Evolutionary conservation across 2,797 vertebrate genomes (phyloP), one percentile per base, ranked within the genome.

Genomic region (Dromococcyx pavoninus): DNA sequence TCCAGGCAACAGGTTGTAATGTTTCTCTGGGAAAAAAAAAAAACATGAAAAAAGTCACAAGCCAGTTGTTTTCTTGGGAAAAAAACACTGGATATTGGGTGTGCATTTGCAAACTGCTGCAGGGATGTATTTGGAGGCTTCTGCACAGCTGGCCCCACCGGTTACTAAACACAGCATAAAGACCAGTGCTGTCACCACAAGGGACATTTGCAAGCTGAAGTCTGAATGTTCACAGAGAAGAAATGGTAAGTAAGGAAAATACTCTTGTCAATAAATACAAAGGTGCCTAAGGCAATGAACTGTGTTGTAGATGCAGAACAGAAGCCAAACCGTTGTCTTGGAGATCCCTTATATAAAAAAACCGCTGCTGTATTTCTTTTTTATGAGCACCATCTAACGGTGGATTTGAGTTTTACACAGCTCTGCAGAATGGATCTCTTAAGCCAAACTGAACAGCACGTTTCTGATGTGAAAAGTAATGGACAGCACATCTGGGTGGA

Each of bases 371-470:
- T 12, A 97, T 97, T 97, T 96, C 96, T 91, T 96, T 92, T 96
- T 96, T 60, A 78, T 95, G 97, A 96, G 97, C 98, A 97, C 98
- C 98, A 98, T 81, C 98, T 98, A 96, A 97, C 88, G 98, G 98
- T 9, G 16, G 61, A 82, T 77, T 37, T 41, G 35, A 43, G 86
- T 61, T 94, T 96, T 97, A 91, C 98, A 97, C 65, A 64, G 70
- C 35, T 56, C 13, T 39, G 9, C 30, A 44, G 94, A 87, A 88
- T 27, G 50, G 23, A 11, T 7, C 15, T 17, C 21, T n/a, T 2
- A 12, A 0, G 30, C 22, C 41, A 22, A 15, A 1, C 3, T 35
- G 41, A 1, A 0, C 11, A 27, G 30, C n/a, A 2, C 1, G 7
- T 24, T n/a, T 37, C 33, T 37, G 4, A 3, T 0, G 10, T 12